Base-by-base conservation (phyloP, 2,888 invertebrate species). In the Scrobipalpa costella region DNA sequence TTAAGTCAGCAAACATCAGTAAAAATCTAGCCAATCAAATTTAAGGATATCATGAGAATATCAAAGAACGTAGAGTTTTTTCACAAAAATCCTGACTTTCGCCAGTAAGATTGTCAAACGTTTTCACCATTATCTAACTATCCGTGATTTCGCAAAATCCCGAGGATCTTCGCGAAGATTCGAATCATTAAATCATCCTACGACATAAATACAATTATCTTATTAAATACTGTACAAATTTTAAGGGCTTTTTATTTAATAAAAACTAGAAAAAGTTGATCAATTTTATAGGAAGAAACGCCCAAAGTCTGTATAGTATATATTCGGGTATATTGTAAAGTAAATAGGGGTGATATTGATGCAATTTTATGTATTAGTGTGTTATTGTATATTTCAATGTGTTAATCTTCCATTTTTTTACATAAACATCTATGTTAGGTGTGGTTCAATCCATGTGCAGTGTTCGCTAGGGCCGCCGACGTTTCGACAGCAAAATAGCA, bases 211-310 rank as follows among this genome's bases (percentile, higher is more conserved):
- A 40, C 40, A 49, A 49, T 49, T 49, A 49, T 19, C 49, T 49
- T 19, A 15, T n/a, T 49, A 49, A 49, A 49, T 17, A 49, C 49
- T 49, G 49, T 49, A 17, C 49, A 49, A 49, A 49, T 49, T 17
- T 15, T 17, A 19, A 17, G 49, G 19, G 49, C 49, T 17, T 17
- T 49, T 49, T 49, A 19, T 49, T 17, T n/a, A 19, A 7, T 17
- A 19, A 49, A 19, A 11, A 13, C n/a, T 13, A 40, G 40, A 13
- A 13, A 40, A 40, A 40, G 40, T 40, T 40, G n/a, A 40, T 40
- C 40, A 40, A 40, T 40, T 40, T 40, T 40, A 40, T 40, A 40
- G 40, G 13, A 40, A 13, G 13, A n/a, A 40, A 40, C 40, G 40
- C 40, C 40, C 40, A 40, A 40, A 40, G 40, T 40, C 40, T 40